Conservation (phyloP, 2,113 vertebrate genomes). For the Dicaeum eximium region DNA sequence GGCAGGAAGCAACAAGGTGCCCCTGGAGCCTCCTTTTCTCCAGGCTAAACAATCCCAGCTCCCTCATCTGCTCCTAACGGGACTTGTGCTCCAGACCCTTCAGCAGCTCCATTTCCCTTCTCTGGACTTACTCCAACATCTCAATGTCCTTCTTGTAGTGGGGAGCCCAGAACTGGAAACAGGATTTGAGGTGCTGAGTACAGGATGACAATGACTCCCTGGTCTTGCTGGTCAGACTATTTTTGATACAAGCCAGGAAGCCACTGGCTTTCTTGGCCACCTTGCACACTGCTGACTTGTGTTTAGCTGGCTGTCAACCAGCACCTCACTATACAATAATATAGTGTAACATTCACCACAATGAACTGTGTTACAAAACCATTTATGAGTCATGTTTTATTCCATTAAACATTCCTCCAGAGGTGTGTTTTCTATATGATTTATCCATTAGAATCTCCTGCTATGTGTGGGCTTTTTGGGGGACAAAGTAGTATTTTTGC, state of each 20-base stretch:
- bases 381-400: neutral
- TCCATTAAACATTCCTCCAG: neutral
- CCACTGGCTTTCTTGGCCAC: neutral
- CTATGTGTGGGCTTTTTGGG: neutral
- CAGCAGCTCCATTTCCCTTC: rapidly evolving
- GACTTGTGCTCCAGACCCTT: neutral
- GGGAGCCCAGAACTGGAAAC: neutral
- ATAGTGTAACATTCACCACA: rapidly evolving
- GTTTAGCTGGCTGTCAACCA: rapidly evolving
- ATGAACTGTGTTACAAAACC: neutral
- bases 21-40: neutral
- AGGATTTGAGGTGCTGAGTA: neutral
- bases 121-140: neutral
- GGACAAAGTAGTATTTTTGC: neutral
- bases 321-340: neutral
- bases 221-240: neutral
- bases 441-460: neutral
- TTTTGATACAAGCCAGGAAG: neutral
- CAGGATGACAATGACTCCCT: neutral
- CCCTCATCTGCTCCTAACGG: neutral
- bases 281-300: neutral
- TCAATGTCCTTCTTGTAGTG: too few species aligned
- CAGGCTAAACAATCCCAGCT: neutral
- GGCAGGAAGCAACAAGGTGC: neutral
- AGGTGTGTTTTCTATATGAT: neutral